Evolutionary conservation across 2,888 invertebrate species (phyloP), one percentile per base, ranked within the genome.

Genomic region (Microplitis manilae): DNA sequence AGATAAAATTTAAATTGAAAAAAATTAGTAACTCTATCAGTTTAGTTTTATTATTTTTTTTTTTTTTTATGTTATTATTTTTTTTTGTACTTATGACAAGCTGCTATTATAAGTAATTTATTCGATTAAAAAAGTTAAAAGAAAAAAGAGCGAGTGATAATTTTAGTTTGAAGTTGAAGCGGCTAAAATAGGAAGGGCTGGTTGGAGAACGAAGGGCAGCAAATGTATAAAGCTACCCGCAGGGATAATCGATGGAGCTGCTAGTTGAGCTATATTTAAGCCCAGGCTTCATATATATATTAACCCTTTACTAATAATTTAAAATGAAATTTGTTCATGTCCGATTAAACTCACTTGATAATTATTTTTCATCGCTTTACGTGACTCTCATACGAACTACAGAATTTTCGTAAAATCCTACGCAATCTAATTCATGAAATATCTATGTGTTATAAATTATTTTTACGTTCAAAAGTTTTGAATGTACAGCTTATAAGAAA

Each of bases 211-310:
- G 72, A 78, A 79, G 76, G 50, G 50, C 50, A 79, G 73, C 79
- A 78, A 76, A 75, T 75, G 77, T 72, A 77, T 80, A 73, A 70
- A 65, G 78, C 76, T 76, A 81, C 83, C 83, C 82, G 77, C 80
- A 79, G 76, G 81, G 73, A 77, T 80, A 84, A 86, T 86, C 86
- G 86, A 86, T 86, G 80, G 83, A 84, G 83, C 84, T 78, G 76
- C 73, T 77, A 72, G 76, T 70, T 70, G 73, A 62, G 79, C 76
- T 71, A 73, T 75, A 50, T 9, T 20, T 41, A 17, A 20, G 15
- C 60, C 59, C 40, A 50, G 50, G 50, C 50, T 50, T 13, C 50
- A 50, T 50, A 50, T 50, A 50, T 50, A 50, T 50, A 50, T 50
- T 13, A 50, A 50, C 50, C 50, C 50, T 50, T 50, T 50, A 50